phyloP scores from a whole-genome alignment of 2,888 invertebrate genomes.

The Gasteruption jaculator region DNA sequence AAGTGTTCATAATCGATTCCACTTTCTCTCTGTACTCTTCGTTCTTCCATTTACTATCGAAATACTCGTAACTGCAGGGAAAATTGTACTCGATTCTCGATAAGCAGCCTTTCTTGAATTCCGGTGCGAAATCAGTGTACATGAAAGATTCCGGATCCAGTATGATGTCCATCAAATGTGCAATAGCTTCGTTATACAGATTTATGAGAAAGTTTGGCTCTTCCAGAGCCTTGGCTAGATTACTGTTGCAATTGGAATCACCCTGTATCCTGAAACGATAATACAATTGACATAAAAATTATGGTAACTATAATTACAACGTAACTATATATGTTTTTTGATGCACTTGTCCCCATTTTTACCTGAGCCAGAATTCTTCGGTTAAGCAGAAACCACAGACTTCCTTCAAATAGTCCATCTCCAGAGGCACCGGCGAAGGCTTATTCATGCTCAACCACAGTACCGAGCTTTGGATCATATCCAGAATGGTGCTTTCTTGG shows the following conservation, averaged over 20 bases:
- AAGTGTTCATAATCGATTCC: conserved; percentile 54
- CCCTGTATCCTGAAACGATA: conserved; percentile 37
- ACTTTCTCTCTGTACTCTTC: conserved; percentile 54
- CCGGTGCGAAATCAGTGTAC: conserved; percentile 63
- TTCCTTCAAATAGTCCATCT: conserved; percentile 38
- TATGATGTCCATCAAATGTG: conserved; percentile 59
- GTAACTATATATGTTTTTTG: background rate
- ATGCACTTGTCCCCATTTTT: conserved; percentile 6
- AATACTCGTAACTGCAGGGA: conserved; percentile 66
- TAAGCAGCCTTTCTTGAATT: conserved; percentile 58
- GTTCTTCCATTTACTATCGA: conserved; percentile 60
- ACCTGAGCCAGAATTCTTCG: conserved; percentile 46
- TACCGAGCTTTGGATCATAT: conserved; percentile 35
- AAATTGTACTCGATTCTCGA: conserved; percentile 54
- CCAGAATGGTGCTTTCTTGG: conserved; percentile 34
- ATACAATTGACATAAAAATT: conserved; percentile 4
- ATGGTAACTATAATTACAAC: background rate
- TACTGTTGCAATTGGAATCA: conserved; percentile 34
- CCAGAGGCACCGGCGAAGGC: conserved; percentile 36
- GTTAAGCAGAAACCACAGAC: conserved; percentile 36
- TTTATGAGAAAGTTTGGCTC: conserved; percentile 59
- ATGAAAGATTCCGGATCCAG: conserved; percentile 59
- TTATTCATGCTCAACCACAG: conserved; percentile 43
- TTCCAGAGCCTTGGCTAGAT: conserved; percentile 49
- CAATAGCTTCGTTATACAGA: conserved; percentile 66